Conservation (phyloP, 2,797 vertebrate species). For the Squalus acanthias region DNA sequence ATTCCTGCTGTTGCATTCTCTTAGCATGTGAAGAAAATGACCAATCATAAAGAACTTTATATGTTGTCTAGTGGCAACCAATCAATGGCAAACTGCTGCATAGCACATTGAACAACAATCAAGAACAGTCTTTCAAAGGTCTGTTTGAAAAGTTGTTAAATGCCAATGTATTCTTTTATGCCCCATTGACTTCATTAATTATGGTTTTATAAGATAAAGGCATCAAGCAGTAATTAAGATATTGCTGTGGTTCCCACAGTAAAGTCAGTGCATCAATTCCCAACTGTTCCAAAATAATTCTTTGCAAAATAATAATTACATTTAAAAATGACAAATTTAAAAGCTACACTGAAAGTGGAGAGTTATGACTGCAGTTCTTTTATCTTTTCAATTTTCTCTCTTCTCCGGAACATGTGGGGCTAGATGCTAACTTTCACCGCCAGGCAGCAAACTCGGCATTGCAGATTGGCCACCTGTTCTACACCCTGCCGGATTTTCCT, state of each 20-base stretch:
- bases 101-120: slow-evolving; percentile 16
- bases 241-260: neutral
- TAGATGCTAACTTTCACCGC: neutral
- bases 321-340: neutral
- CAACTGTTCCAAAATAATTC: neutral
- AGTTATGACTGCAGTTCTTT: too few species aligned
- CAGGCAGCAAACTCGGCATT: neutral
- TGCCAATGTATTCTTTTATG: slow-evolving; percentile 1
- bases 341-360: neutral
- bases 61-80: neutral
- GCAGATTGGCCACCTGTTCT: neutral
- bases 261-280: neutral
- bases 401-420: neutral
- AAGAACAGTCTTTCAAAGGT: neutral
- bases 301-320: slow-evolving; percentile 19
- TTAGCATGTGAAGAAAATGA: slow-evolving; percentile 20
- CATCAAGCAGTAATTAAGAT: slow-evolving; percentile 26
- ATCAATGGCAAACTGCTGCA: neutral
- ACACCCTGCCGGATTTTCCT: neutral
- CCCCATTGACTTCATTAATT: slow-evolving; percentile 30
- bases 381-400: neutral
- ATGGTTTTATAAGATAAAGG: slow-evolving; percentile 9
- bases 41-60: slow-evolving; percentile 25
- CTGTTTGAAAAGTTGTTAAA: slow-evolving; percentile 15
- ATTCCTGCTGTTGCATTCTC: slow-evolving; percentile 33